Percentiles rank a stretch among this genome's conserved stretches.
These are phyloP conservation scores for Drepana falcataria DNA, from an alignment of 2,888 invertebrate species.

Conservation along the genomic window DNA sequence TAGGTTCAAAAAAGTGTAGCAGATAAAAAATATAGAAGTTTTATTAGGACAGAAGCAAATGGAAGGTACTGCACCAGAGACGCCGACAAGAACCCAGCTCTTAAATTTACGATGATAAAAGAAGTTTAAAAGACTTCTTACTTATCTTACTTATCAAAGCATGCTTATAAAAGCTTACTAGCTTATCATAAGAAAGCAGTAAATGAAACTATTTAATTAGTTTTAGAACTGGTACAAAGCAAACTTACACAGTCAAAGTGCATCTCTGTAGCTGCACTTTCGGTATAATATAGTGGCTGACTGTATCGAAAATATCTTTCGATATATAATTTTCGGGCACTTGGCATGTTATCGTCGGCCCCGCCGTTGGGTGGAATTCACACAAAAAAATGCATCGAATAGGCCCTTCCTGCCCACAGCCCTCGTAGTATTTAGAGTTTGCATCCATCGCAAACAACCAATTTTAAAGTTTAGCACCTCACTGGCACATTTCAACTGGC, in stretches of 20 bases:
- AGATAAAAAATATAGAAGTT: no score
- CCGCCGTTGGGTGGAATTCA: conserved; percentile 86
- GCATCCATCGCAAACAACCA: conserved; percentile 59
- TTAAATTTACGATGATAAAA: no score
- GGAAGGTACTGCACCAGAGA: no score
- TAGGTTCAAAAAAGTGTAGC: no score
- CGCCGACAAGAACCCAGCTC: no score
- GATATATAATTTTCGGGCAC: conserved; percentile 88
- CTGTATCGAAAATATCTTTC: conserved; percentile 89
- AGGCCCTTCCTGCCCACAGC: conserved; percentile 82
- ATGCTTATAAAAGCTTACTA: no score
- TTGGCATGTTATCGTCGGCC: conserved; percentile 88
- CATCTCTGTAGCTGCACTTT: conserved; percentile 88
- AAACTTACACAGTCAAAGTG: conserved; percentile 87
- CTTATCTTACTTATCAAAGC: no score
- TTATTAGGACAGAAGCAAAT: no score
- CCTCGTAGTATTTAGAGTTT: conserved; percentile 73
- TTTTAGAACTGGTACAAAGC: not conserved
- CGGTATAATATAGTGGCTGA: conserved; percentile 90
- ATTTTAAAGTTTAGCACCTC: conserved; percentile 14
- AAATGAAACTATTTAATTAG: no score
- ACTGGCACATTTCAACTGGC: conserved; percentile 22
- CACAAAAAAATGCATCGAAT: conserved; percentile 89
- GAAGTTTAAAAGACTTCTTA: no score
- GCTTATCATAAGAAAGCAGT: no score